Evolutionary conservation across 2,888 invertebrate species (phyloP).

Genomic region (Polydrusus tereticollis): DNA sequence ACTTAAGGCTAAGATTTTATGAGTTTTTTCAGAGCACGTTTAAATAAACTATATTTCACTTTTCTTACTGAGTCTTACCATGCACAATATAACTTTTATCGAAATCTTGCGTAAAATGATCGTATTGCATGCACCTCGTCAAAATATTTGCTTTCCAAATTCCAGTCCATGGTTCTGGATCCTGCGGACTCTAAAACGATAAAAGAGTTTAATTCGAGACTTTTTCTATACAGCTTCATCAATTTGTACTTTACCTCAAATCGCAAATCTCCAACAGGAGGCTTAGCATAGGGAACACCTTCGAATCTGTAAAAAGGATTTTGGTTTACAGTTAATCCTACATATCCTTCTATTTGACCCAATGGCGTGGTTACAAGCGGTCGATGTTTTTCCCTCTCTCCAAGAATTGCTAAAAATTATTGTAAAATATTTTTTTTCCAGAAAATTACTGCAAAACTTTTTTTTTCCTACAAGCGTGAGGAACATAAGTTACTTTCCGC

Average conservation of each 20-base stretch:
- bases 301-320: conserved; percentile 64
- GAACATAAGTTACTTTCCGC: too few relatives aligned
- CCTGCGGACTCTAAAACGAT: conserved; percentile 65
- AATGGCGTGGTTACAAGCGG: conserved; percentile 40
- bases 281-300: conserved; percentile 54
- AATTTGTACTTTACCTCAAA: conserved; percentile 48
- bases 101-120: conserved; percentile 54
- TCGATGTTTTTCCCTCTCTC: background rate
- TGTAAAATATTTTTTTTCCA: too few relatives aligned
- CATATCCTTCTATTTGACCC: conserved; percentile 46
- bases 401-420: background rate
- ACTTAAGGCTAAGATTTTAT: too few relatives aligned
- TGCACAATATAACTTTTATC: conserved; percentile 49
- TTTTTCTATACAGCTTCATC: too few relatives aligned
- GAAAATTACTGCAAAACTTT: too few relatives aligned
- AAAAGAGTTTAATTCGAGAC: background rate
- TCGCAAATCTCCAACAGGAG: conserved; percentile 48
- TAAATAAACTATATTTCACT: too few relatives aligned
- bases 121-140: conserved; percentile 64
- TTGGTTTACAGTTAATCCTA: conserved; percentile 55
- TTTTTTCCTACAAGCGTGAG: too few relatives aligned
- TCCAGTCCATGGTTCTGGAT: conserved; percentile 74
- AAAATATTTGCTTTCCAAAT: conserved; percentile 75
- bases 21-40: too few relatives aligned
- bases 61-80: conserved; percentile 40